Percentiles rank a stretch among this genome's conserved stretches.
These are phyloP conservation scores for Chloropsis cyanopogon DNA, from an alignment of 2,113 vertebrate genomes.

Conservation along the genomic window DNA sequence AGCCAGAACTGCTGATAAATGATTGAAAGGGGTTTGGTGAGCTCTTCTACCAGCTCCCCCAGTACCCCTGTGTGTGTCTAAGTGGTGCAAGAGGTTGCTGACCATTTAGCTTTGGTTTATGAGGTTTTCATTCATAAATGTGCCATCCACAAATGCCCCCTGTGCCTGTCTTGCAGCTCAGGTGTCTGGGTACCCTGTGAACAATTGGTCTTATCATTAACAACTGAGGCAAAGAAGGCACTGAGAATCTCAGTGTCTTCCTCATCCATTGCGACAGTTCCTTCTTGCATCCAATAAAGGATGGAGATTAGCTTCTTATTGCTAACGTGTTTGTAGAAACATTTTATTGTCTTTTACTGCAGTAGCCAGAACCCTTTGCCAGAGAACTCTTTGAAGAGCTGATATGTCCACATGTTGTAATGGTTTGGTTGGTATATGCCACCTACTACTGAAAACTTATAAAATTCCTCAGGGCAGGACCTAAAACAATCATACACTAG, in stretches of 20 bases:
- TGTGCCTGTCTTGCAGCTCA: neutral
- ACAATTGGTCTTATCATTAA: neutral
- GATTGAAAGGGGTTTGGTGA: neutral
- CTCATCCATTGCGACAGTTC: neutral
- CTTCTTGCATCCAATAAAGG: neutral
- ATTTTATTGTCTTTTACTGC: neutral
- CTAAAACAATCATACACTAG: rapidly evolving
- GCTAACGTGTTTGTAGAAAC: neutral
- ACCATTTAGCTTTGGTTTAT: neutral
- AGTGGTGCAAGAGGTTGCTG: neutral
- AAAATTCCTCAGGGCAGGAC: neutral
- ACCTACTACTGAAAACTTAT: neutral
- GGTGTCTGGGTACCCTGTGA: rapidly evolving
- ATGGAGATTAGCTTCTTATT: neutral
- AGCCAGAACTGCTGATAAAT: neutral
- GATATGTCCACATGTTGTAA: neutral
- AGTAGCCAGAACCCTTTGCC: neutral
- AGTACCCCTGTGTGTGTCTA: neutral
- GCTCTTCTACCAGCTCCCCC: neutral
- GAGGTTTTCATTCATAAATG: neutral
- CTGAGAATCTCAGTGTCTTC: neutral
- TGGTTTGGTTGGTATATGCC: neutral
- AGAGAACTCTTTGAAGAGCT: neutral
- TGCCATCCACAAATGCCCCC: neutral
- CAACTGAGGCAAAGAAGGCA: neutral